A percentile compares a stretch with the other conserved stretches of the same genome.
Evolutionary conservation across 2,113 vertebrate genomes (phyloP).

Genomic region (Dinomys branickii): DNA sequence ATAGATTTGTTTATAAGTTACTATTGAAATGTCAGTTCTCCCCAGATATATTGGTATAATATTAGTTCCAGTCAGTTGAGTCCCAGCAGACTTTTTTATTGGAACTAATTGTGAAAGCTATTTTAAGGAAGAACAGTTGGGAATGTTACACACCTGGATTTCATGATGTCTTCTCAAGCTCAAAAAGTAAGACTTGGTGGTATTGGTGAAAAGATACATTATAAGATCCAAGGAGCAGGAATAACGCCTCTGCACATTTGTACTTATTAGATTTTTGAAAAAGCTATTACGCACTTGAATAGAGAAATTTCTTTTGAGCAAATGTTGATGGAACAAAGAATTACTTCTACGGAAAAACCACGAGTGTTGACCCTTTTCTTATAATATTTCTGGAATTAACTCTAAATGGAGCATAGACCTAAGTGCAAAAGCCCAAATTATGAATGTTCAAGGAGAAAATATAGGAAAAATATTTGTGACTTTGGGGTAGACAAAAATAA

Average conservation of each 20-base stretch:
- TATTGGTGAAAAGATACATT: not conserved
- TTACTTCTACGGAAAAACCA: not conserved
- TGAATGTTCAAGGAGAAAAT: slow-evolving; percentile 22
- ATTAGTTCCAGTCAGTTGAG: not conserved
- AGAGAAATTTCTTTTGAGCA: not conserved
- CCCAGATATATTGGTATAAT: not conserved
- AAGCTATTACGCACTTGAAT: not conserved
- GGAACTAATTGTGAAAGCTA: not conserved
- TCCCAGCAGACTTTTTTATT: not conserved
- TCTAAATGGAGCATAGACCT: not conserved
- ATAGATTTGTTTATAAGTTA: not conserved
- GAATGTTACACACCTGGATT: not conserved
- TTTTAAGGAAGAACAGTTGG: not conserved
- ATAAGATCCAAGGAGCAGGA: not conserved
- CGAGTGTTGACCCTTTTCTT: not conserved
- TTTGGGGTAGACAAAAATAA: not conserved
- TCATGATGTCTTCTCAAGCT: not conserved
- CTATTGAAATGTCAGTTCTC: not conserved
- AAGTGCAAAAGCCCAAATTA: not conserved
- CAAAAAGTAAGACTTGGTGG: not conserved
- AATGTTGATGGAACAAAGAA: not conserved
- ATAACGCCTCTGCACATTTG: not conserved
- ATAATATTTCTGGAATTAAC: not conserved
- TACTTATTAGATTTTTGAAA: not conserved
- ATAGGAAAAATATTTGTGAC: not conserved